These are phyloP conservation scores for Pseudorhombus dupliciocellatus DNA, from an alignment of 2,113 vertebrate species.

Conservation along the genomic window DNA sequence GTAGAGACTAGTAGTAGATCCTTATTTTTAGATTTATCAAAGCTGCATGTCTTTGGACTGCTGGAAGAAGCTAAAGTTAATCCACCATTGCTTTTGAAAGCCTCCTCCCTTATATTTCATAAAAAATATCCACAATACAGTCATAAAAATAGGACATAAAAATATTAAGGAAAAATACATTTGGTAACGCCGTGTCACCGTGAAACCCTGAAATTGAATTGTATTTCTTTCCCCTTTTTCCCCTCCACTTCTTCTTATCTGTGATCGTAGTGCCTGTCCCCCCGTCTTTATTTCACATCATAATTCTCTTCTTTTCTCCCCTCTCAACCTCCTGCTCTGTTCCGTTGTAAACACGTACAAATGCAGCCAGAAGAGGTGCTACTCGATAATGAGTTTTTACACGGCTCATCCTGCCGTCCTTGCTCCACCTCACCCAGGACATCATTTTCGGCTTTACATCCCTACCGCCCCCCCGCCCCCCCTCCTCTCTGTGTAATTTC, in stretches of 20 bases:
- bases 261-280: not conserved
- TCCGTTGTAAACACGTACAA: slow-evolving; percentile 40
- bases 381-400: slow-evolving; percentile 58
- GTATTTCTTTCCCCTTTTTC: not conserved
- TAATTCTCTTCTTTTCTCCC: not conserved
- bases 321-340: slow-evolving; percentile 19
- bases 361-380: slow-evolving; percentile 43
- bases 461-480: not conserved
- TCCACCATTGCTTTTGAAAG: no score
- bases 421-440: slow-evolving; percentile 13
- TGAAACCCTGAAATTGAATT: not conserved
- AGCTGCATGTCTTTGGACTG: no score
- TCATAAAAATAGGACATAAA: not conserved
- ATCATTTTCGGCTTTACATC: slow-evolving; percentile 48
- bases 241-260: not conserved
- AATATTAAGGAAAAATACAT: not conserved
- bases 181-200: not conserved
- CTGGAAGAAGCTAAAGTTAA: no score
- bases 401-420: slow-evolving; percentile 34
- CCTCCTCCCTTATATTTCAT: not conserved
- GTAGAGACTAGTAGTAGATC: no score
- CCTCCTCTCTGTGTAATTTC: not conserved
- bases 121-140: not conserved
- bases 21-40: no score
- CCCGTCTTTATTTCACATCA: slow-evolving; percentile 4